Base-by-base conservation (phyloP, 2,888 invertebrate species). In the Polia nebulosa region DNA sequence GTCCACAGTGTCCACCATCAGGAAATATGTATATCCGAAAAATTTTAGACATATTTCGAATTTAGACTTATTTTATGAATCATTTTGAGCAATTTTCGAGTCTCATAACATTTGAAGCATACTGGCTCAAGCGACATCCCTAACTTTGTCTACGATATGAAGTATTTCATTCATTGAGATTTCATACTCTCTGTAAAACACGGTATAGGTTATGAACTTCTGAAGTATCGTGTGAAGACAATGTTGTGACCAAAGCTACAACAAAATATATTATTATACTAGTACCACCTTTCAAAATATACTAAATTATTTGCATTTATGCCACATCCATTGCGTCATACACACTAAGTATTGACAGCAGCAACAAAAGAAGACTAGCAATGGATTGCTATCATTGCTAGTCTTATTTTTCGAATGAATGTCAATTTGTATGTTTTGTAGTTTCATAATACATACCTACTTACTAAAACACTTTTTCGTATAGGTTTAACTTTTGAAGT, bases 141-240 rank as follows among this genome's bases (percentile, higher is more conserved):
- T 59, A 7, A 5, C 25, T 34, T 34, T 5, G 13, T 34, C 25
- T 47, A 47, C 17, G 17, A 3, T 7, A 41, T 17, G 7, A 8
- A 3, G 29, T 41, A 41, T 41, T 7, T 41, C n/a, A 29, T 22
- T 22, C 17, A 2, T 45, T 27, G 27, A 27, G 11, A 44, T 59
- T 58, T 58, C 32, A 44, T 25, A 15, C n/a, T 34, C 17, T 60
- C n/a, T 25, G 13, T 63, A 34, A 45, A 36, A 20, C 32, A 34
- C 7, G 25, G 39, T n/a, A 41, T 5, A 41, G 39, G n/a, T 41
- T 41, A 41, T 41, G 17, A 41, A 41, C n/a, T 41, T n/a, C 39
- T 17, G 7, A 41, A 41, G n/a, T 41, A 41, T 41, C 39, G 39
- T n/a, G 17, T n/a, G n/a, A 41, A 41, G 7, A 41, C 39, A 41